Evolutionary conservation across 2,113 vertebrate genomes (phyloP), one percentile per base, ranked within the genome.

Genomic region (Microtus ochrogaster): DNA sequence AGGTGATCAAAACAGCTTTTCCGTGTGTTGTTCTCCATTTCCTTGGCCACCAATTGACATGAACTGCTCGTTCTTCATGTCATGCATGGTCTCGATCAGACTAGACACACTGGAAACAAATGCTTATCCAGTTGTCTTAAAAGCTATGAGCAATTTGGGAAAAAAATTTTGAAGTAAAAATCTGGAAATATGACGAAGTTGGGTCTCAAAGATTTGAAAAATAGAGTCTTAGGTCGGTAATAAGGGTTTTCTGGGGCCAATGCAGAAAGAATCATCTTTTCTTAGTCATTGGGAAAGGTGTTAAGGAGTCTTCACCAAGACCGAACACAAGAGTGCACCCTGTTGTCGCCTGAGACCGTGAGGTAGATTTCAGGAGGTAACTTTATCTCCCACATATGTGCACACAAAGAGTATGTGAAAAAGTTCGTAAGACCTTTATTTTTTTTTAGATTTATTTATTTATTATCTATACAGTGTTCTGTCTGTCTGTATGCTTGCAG

Each of bases 1-100:
- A 28, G 58, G 5, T 92, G 88, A 96, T 95, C 95, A 77, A 86
- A 94, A 68, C 13, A 73, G 13, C 24, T 68, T 84, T 84, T 77
- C 28, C 49, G 28, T 41, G 47, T 77, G 89, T 85, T 52, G 17
- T 24, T 10, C 58, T 10, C 33, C 28, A 21, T 87, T 92, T 83
- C n/a, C 86, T 95, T 86, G n/a, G 14, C 82, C 52, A n/a, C 39
- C 7, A 91, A n/a, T 41, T 78, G 41, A 21, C 61, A 1, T 87
- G 28, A 85, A 74, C 52, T 49, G 17, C 13, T 93, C 77, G 82
- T 82, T 94, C 55, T 36, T 61, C 52, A 92, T 89, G 65, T 92
- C 19, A 17, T 58, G n/a, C 22, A 55, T 85, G 52, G 47, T 72
- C 86, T 92, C 49, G 85, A 79, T 91, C 85, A 95, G 28, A 61